Conservation (phyloP, 2,113 vertebrate genomes). For the Lampris incognitus region DNA sequence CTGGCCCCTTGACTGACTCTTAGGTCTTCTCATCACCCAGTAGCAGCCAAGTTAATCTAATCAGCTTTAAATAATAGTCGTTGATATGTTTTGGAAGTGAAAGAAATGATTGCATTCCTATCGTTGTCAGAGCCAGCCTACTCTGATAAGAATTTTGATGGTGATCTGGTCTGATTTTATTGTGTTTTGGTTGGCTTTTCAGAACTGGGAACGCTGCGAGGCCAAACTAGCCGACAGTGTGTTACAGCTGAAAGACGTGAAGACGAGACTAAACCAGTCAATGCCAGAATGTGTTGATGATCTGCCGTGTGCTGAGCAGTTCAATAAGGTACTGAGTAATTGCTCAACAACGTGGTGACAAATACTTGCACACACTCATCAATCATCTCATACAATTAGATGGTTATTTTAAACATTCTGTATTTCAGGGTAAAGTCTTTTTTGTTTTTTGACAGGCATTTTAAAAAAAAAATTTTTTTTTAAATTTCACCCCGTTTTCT, state of each 20-base stretch:
- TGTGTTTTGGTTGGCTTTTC: slow-evolving; percentile 31
- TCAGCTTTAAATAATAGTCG: slow-evolving; percentile 38
- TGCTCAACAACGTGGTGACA: not conserved
- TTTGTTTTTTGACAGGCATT: too few species aligned
- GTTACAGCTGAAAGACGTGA: slow-evolving; percentile 79
- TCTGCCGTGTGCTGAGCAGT: slow-evolving; percentile 78
- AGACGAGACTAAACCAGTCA: slow-evolving; percentile 78
- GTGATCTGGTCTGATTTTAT: not conserved
- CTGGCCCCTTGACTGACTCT: slow-evolving; percentile 2
- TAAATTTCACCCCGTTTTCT: too few species aligned
- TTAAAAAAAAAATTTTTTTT: too few species aligned
- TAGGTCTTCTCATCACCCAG: not conserved
- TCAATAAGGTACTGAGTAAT: slow-evolving; percentile 81
- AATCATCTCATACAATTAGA: not conserved
- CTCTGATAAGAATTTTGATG: not conserved
- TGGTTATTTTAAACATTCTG: too few species aligned
- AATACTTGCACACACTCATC: not conserved
- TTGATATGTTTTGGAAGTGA: not conserved
- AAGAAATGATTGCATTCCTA: not conserved
- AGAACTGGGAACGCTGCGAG: slow-evolving; percentile 89
- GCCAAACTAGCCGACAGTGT: slow-evolving; percentile 75
- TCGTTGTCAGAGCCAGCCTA: not conserved
- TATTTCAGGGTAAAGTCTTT: too few species aligned
- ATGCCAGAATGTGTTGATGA: slow-evolving; percentile 84
- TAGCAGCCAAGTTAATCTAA: slow-evolving; percentile 48